Base-by-base conservation (phyloP, 2,113 vertebrate genomes). In the Alethe castanea region DNA sequence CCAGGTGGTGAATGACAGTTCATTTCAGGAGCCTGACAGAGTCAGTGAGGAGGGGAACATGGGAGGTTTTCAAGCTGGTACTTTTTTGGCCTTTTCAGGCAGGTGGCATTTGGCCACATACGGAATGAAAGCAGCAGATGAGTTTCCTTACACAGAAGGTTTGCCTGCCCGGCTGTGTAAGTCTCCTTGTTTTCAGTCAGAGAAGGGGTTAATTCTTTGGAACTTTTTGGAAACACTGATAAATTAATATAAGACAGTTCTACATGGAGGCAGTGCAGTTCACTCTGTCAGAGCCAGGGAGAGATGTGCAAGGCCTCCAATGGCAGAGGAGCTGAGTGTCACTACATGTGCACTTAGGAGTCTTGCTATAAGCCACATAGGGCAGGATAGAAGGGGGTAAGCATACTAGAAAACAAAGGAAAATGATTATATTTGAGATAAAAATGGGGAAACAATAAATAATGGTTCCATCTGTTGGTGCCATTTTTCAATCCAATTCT, bases 281-380 rank as follows among this genome's bases (percentile, higher is more conserved):
- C 22, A 5, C 16, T 50, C 9, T 0, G 0, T 62, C 35, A 22
- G 19, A 74, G 50, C 12, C 42, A 53, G 52, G 9, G 65, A 65
- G 31, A 57, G 9, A 44, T 66, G 19, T 59, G 28, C 23, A 44
- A 74, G 9, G 22, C 20, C 47, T 62, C 35, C 4, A 19, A 1
- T 7, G 22, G 25, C 14, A 45, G 40, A 42, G 38, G 28, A 16
- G 12, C 24, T 44, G 31, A 54, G 10, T 0, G 0, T 40, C 16
- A 1, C 35, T 47, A 59, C 18, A 4, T 3, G 0, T 61, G 36
- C 22, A 20, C 45, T 47, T 23, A 2, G 11, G 12, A 35, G 23
- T 79, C 44, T n/a, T 62, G 40, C n/a, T 80, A 2, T 50, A 42
- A 47, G 64, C 40, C 57, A 23, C 6, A 2, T 19, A 20, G 38